Conservation (phyloP, 2,888 invertebrate species). For the Yponomeuta evonymella region DNA sequence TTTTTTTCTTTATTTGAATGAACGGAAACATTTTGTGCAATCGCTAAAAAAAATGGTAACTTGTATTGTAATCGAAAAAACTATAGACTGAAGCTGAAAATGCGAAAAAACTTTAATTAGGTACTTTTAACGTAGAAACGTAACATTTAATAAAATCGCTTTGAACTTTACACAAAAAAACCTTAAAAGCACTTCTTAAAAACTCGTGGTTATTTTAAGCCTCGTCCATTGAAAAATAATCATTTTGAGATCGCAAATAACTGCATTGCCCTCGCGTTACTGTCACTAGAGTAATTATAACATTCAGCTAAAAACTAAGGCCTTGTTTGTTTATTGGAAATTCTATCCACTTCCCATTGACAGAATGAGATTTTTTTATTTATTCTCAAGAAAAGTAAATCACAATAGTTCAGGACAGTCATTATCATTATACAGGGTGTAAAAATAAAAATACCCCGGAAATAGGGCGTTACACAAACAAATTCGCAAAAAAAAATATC, state of each 20-base stretch:
- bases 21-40: constrained; percentile 13
- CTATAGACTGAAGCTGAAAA: not conserved
- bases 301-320: not conserved
- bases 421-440: too few species aligned
- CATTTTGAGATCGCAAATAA: constrained; percentile 17
- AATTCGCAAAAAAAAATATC: too few species aligned
- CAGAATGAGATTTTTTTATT: too few species aligned
- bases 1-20: constrained; percentile 1
- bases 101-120: not conserved
- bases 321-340: not conserved
- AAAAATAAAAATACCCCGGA: too few species aligned
- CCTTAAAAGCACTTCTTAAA: constrained; percentile 35
- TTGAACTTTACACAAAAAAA: constrained; percentile 49
- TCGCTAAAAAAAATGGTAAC: constrained; percentile 13
- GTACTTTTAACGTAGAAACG: constrained; percentile 31
- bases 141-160: constrained; percentile 40
- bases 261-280: constrained; percentile 11
- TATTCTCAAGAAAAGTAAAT: too few species aligned
- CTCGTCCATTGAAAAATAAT: constrained; percentile 13
- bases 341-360: too few species aligned
- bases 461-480: too few species aligned
- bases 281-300: not conserved
- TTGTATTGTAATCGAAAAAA: constrained; percentile 8
- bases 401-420: too few species aligned
- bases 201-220: constrained; percentile 9